Conservation (phyloP, 2,797 vertebrate genomes). For the Eospalax fontanierii region DNA sequence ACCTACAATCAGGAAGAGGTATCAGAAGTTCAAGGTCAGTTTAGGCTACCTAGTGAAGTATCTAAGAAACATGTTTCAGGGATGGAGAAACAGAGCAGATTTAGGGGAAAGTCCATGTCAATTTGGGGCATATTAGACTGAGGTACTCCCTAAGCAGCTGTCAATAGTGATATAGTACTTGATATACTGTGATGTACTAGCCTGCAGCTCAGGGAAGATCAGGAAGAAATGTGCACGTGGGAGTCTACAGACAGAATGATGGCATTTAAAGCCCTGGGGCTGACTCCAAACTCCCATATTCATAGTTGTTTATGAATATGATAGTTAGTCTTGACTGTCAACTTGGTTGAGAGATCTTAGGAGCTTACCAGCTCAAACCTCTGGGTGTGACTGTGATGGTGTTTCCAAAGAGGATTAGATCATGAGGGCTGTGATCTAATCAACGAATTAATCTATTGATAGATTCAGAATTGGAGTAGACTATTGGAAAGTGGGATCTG, state of each 20-base stretch:
- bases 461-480: not conserved
- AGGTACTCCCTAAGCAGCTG: not conserved
- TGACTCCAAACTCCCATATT: not conserved
- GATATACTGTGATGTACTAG: not conserved
- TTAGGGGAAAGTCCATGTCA: not conserved
- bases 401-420: not conserved
- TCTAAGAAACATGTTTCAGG: not conserved
- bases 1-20: not conserved
- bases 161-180: no score
- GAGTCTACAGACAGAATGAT: rapidly evolving
- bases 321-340: not conserved
- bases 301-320: not conserved
- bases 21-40: not conserved
- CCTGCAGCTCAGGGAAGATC: not conserved
- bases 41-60: not conserved
- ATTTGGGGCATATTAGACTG: not conserved
- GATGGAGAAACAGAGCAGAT: not conserved
- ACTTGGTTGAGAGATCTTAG: not conserved
- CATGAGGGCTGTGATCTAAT: not conserved
- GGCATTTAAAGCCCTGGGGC: not conserved
- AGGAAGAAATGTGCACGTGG: not conserved
- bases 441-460: not conserved
- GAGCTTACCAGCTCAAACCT: not conserved
- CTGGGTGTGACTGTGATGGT: not conserved
- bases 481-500: not conserved